A percentile compares a stretch with the other conserved stretches of the same genome.
phyloP scores from a whole-genome alignment of 1,140 invertebrate genomes.

The Odontomachus brunneus region DNA sequence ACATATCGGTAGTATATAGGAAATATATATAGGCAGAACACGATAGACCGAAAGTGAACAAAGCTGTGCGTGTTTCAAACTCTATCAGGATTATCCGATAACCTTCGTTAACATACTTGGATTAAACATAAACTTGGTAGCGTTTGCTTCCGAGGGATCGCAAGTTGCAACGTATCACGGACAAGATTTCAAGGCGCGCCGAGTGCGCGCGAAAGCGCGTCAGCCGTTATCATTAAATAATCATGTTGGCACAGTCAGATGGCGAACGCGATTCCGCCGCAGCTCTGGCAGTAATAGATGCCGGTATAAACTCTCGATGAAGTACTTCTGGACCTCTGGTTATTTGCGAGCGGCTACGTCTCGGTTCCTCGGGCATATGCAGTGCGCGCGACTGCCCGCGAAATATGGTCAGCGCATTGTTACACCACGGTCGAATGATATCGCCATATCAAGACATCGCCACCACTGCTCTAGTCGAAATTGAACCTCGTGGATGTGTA shows the following conservation, averaged over 20 bases:
- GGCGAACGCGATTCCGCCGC: constrained; percentile 38
- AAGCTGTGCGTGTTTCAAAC: background rate
- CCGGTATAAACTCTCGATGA: constrained; percentile 56
- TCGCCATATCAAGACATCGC: background rate
- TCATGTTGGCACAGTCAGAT: constrained; percentile 52
- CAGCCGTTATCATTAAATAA: constrained; percentile 55
- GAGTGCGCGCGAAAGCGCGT: constrained; percentile 23
- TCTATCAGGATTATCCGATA: constrained; percentile 3
- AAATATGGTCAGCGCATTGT: constrained; percentile 40
- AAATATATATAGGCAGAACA: no score
- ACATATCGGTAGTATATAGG: background rate
- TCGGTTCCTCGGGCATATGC: constrained; percentile 8
- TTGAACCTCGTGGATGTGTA: no score
- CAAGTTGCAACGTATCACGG: background rate
- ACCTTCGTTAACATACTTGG: background rate
- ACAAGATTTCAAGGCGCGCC: constrained; percentile 23
- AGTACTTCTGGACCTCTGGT: constrained; percentile 51
- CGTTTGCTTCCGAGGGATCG: constrained; percentile 7
- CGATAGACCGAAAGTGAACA: background rate
- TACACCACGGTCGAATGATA: constrained; percentile 12
- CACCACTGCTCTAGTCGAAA: no score
- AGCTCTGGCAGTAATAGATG: constrained; percentile 40
- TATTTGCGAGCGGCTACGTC: constrained; percentile 35
- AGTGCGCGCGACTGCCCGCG: constrained; percentile 31
- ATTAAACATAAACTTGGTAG: background rate